Base-by-base conservation (phyloP, 2,797 vertebrate species). In the Echiichthys vipera region DNA sequence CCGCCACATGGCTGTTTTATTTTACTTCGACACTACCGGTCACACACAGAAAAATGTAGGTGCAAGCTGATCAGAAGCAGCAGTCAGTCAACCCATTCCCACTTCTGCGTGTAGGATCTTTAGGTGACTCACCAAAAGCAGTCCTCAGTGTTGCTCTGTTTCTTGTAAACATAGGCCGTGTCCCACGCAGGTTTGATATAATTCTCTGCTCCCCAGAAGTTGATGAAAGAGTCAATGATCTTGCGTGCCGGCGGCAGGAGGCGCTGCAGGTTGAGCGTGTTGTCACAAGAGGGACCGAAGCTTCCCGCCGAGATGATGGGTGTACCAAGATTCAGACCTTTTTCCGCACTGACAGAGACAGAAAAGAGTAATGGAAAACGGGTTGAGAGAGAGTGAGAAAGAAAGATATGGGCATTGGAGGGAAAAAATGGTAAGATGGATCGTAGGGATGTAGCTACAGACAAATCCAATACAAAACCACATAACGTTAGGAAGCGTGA, bases 261-360 rank as follows among this genome's bases (percentile, higher is more conserved):
- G 34, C 98, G 95, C 32, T 95, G 96, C 81, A 99, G 83, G 71
- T 96, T 95, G 74, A 75, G 78, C 53, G 95, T 96, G 85, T 94
- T 88, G 93, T 99, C 97, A 80, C 97, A 98, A 12, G 97, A 94
- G 24, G 94, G 68, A 5, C 97, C 96, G 63, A 98, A 98, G 90
- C 97, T 98, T 76, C 97, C 97, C 0, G 97, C 96, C 15, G 97
- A 98, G 80, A 99, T 92, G 91, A 98, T 94, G 84, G 98, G 97
- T 10, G 90, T 92, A 2, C 42, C 78, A 58, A 96, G 89, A 25
- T 80, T 90, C 85, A 96, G 83, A 27, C 94, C 68, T 11, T 84
- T 89, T 37, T 97, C 95, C 61, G 84, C 24, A 79, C 95, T 96
- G 84, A 65, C 53, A 20, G 32, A 43, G 20, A 51, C 24, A 74